phyloP scores from a whole-genome alignment of 2,797 vertebrate species.

The Typhlichthys subterraneus region DNA sequence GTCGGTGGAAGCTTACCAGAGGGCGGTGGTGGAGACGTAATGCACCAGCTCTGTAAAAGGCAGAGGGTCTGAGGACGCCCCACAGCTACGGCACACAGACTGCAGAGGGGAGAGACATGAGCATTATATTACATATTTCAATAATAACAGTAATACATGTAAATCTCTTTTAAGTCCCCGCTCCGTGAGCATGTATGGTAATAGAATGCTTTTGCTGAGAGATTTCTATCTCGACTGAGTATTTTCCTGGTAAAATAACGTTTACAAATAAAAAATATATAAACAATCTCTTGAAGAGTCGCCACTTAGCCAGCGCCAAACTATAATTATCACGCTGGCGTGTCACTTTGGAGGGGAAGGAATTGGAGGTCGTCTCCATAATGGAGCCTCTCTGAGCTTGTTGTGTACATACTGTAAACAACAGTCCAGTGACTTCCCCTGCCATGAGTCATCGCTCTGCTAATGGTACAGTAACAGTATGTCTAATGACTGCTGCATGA shows the following conservation, averaged over 20 bases:
- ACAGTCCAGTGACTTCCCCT: neutral
- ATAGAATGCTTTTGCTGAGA: no score
- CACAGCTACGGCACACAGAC: constrained; percentile 94
- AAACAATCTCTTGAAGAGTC: neutral
- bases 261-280: constrained; percentile 13
- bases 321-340: constrained; percentile 38
- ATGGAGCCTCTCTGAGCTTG: neutral
- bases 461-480: neutral
- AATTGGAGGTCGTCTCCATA: constrained; percentile 3
- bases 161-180: no score
- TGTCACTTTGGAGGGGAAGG: constrained; percentile 13
- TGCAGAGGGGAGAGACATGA: constrained; percentile 53
- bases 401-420: constrained; percentile 4
- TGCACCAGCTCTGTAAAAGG: constrained; percentile 96
- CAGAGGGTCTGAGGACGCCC: constrained; percentile 94
- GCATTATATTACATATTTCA: no score
- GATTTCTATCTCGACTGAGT: no score
- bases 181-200: no score
- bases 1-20: constrained; percentile 84
- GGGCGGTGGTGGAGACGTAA: constrained; percentile 94
- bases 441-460: neutral
- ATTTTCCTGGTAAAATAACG: no score
- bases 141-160: no score
- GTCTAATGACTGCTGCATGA: constrained; percentile 12
- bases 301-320: constrained; percentile 18